Conservation (phyloP, 2,888 invertebrate genomes). For the Heliconius erato region DNA sequence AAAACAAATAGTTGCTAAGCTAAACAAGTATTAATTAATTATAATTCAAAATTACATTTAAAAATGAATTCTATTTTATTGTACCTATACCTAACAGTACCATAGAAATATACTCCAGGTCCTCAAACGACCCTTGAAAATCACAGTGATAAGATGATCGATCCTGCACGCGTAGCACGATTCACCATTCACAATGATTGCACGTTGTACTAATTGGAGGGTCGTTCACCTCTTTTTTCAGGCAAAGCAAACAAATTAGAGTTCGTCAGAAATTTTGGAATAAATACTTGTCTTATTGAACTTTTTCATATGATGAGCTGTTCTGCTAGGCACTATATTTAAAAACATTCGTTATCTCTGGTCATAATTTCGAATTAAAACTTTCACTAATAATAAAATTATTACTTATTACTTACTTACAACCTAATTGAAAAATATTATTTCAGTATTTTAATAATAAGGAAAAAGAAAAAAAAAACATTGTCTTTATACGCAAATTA, state of each 20-base stretch:
- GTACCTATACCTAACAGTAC: neutral
- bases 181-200: conserved; percentile 36
- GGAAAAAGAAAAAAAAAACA: too few relatives aligned
- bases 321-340: neutral
- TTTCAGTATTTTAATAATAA: neutral
- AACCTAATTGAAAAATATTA: neutral
- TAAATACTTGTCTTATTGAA: conserved; percentile 27
- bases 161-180: neutral
- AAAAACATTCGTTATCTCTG: neutral
- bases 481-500: neutral
- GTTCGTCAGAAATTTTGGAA: conserved; percentile 7
- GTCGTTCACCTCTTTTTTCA: conserved; percentile 45
- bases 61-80: neutral
- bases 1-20: neutral
- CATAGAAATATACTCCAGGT: neutral
- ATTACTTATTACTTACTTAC: neutral
- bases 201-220: conserved; percentile 43
- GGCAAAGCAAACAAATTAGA: conserved; percentile 27
- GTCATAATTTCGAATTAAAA: neutral
- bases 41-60: neutral
- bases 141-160: conserved; percentile 13
- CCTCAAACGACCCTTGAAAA: neutral
- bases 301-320: neutral
- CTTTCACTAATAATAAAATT: neutral
- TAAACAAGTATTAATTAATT: neutral